Percentiles rank a stretch among this genome's conserved stretches.
These are phyloP conservation scores for Leiothrix lutea DNA, from an alignment of 2,113 vertebrate genomes.

Conservation along the genomic window DNA sequence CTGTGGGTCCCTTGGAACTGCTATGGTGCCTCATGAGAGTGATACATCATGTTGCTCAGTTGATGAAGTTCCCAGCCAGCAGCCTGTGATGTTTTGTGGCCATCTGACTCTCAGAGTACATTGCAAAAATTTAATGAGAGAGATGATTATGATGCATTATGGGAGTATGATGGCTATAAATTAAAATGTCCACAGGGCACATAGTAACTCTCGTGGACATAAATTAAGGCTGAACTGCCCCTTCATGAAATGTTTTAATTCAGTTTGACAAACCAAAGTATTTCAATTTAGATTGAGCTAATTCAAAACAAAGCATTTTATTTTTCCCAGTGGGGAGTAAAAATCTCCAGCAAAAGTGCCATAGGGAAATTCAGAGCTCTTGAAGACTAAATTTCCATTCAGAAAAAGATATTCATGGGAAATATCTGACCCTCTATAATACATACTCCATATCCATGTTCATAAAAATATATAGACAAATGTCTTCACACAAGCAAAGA, in stretches of 20 bases:
- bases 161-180: slow-evolving; percentile 45
- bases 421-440: slow-evolving; percentile 40
- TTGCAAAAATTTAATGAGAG: slow-evolving; percentile 37
- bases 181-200: slow-evolving; percentile 14
- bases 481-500: background rate
- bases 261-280: slow-evolving; percentile 42
- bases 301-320: slow-evolving; percentile 58
- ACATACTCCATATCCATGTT: background rate
- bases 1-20: background rate
- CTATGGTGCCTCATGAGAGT: background rate
- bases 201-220: background rate
- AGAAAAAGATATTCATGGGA: slow-evolving; percentile 57
- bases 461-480: background rate
- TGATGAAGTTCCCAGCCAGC: background rate
- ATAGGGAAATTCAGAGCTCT: slow-evolving; percentile 18
- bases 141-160: background rate
- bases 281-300: slow-evolving; percentile 52
- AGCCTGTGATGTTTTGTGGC: slow-evolving; percentile 3
- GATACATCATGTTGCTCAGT: slow-evolving; percentile 8
- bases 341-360: slow-evolving; percentile 24
- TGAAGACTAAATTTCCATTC: slow-evolving; percentile 29
- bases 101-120: slow-evolving; percentile 11
- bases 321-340: slow-evolving; percentile 48
- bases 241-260: slow-evolving; percentile 48
- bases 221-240: slow-evolving; percentile 9